phyloP scores from a whole-genome alignment of 2,888 invertebrate species.

The Drosophila heteroneura region DNA sequence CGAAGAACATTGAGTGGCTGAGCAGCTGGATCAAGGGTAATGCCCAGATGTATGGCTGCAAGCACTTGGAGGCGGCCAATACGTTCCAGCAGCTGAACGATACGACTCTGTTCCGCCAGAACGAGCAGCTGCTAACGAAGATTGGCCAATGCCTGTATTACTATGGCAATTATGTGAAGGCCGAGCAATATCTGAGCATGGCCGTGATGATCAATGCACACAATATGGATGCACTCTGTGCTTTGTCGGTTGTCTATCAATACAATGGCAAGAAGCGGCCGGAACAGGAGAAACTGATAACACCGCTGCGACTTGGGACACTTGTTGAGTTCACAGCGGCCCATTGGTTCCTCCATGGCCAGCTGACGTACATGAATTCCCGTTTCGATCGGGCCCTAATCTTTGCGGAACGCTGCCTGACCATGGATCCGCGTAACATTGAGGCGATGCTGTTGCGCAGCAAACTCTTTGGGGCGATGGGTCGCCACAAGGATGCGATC shows the following conservation, averaged over 20 bases:
- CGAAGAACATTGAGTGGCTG: constrained; percentile 86
- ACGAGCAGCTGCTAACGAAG: constrained; percentile 88
- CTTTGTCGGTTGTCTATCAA: constrained; percentile 88
- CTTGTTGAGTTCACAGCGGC: constrained; percentile 87
- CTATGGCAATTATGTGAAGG: constrained; percentile 89
- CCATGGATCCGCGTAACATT: constrained; percentile 88
- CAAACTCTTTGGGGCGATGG: constrained; percentile 80
- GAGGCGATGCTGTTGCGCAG: constrained; percentile 91
- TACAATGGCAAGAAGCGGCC: constrained; percentile 87
- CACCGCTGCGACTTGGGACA: constrained; percentile 68
- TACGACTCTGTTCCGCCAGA: constrained; percentile 88
- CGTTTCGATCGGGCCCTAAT: constrained; percentile 90
- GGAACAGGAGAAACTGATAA: constrained; percentile 88
- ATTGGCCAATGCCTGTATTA: constrained; percentile 91
- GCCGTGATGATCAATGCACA: constrained; percentile 86
- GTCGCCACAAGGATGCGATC: constrained; percentile 81
- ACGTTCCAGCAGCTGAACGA: constrained; percentile 90
- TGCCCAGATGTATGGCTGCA: constrained; percentile 88
- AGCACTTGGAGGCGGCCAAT: constrained; percentile 89
- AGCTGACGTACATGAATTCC: constrained; percentile 87
- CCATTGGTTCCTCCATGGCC: constrained; percentile 92
- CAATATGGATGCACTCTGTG: constrained; percentile 88
- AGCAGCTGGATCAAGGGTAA: constrained; percentile 88
- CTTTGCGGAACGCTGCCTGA: constrained; percentile 90
- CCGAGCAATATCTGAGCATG: constrained; percentile 86